Percentiles rank a stretch among this genome's conserved stretches.
phyloP scores from a whole-genome alignment of 2,888 invertebrate species.

The Mesorhabditis sp. region DNA sequence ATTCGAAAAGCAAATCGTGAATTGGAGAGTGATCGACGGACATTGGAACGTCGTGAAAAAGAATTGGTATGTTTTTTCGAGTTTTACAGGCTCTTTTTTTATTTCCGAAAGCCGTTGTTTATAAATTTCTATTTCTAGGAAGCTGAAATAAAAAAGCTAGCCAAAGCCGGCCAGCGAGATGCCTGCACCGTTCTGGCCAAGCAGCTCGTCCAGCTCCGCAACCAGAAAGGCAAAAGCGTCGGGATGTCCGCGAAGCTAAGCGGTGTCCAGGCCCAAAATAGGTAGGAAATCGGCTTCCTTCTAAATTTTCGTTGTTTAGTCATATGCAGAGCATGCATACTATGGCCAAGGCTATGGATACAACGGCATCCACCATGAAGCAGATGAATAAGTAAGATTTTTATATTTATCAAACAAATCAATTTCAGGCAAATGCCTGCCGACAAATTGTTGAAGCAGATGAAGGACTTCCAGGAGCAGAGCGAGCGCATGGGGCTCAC shows the following conservation, averaged over 20 bases:
- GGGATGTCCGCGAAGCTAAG: constrained; percentile 77
- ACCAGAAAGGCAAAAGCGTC: constrained; percentile 79
- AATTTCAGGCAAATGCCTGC: constrained; percentile 37
- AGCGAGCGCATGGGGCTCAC: constrained; percentile 88
- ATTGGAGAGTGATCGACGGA: constrained; percentile 76
- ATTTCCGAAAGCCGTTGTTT: constrained; percentile 3
- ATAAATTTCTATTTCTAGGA: constrained; percentile 66
- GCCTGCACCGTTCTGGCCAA: constrained; percentile 73
- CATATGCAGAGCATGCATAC: constrained; percentile 81
- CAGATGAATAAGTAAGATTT: constrained; percentile 73
- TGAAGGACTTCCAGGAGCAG: constrained; percentile 79
- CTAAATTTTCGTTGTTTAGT: constrained; percentile 20
- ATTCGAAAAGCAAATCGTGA: constrained; percentile 78
- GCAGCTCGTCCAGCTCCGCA: constrained; percentile 79
- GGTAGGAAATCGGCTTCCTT: constrained; percentile 59
- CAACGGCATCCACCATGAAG: constrained; percentile 83
- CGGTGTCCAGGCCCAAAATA: constrained; percentile 78
- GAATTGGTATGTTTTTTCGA: constrained; percentile 69
- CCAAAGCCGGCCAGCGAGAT: constrained; percentile 81
- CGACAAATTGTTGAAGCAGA: constrained; percentile 71
- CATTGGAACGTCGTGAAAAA: constrained; percentile 82
- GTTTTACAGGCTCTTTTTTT: background rate
- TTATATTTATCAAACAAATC: background rate
- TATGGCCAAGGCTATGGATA: constrained; percentile 80
- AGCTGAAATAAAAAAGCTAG: constrained; percentile 81